Conservation (phyloP, 2,888 invertebrate species). For the Syrphus vitripennis region DNA sequence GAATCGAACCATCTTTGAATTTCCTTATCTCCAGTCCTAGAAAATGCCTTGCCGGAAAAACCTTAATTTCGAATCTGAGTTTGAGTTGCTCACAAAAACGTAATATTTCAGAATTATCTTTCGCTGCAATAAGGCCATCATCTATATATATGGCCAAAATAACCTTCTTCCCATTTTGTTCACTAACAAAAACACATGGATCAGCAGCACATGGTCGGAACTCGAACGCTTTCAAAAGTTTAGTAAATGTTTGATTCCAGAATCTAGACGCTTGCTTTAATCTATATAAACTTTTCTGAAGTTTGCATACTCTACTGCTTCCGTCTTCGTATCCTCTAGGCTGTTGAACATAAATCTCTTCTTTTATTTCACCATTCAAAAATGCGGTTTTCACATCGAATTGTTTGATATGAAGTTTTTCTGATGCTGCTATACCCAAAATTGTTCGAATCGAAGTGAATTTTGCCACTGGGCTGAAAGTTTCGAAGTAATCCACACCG, state of each 20-base stretch:
- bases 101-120: constrained; percentile 26
- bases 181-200: constrained; percentile 72
- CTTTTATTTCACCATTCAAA: constrained; percentile 10
- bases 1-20: neutral
- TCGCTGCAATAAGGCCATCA: neutral
- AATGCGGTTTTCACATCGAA: neutral
- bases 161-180: constrained; percentile 25
- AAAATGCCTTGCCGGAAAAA: neutral
- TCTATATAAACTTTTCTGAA: neutral
- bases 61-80: neutral
- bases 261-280: neutral
- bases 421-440: neutral
- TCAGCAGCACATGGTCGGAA: constrained; percentile 61
- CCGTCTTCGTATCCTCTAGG: constrained; percentile 10
- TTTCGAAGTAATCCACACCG: neutral
- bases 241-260: neutral
- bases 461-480: too few species aligned
- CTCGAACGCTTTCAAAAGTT: neutral
- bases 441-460: neutral
- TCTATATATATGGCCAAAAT: constrained; percentile 23
- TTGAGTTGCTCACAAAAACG: constrained; percentile 23
- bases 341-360: neutral
- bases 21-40: constrained; percentile 22
- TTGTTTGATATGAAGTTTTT: constrained; percentile 18
- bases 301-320: neutral